Evolutionary conservation across 2,113 vertebrate genomes (phyloP).

Genomic region (Caranx ignobilis): DNA sequence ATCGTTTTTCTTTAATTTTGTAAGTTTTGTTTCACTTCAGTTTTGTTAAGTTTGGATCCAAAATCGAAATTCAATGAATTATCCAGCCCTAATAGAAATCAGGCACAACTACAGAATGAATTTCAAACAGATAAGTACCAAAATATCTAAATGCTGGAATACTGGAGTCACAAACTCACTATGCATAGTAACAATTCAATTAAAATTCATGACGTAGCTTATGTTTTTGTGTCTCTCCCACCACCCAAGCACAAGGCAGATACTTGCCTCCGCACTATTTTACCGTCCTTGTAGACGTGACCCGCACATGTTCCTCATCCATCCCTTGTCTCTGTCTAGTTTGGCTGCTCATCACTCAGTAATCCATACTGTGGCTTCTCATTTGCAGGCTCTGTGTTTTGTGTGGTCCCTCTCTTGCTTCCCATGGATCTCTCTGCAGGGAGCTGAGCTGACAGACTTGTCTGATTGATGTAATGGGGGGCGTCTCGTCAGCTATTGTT

Average conservation of each 20-base stretch:
- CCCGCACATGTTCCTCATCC: constrained; percentile 51
- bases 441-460: constrained; percentile 68
- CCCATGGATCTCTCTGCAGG: constrained; percentile 67
- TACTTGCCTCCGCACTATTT: neutral
- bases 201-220: neutral
- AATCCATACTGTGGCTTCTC: constrained; percentile 61
- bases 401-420: constrained; percentile 69
- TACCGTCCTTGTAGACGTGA: constrained; percentile 33
- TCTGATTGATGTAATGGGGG: constrained; percentile 69
- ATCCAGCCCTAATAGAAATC: neutral
- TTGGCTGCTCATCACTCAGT: constrained; percentile 55
- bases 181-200: neutral
- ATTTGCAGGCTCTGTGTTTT: constrained; percentile 69
- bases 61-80: too few relatives aligned
- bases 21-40: too few relatives aligned
- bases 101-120: neutral
- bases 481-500: constrained; percentile 71
- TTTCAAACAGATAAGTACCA: neutral
- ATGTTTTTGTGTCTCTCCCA: neutral
- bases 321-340: constrained; percentile 44
- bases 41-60: too few relatives aligned
- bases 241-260: neutral
- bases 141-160: neutral
- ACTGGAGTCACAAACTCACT: neutral
- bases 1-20: too few relatives aligned